These are phyloP conservation scores for Onychorhynchus coronatus DNA, from an alignment of 2,113 vertebrate genomes.

Conservation along the genomic window DNA sequence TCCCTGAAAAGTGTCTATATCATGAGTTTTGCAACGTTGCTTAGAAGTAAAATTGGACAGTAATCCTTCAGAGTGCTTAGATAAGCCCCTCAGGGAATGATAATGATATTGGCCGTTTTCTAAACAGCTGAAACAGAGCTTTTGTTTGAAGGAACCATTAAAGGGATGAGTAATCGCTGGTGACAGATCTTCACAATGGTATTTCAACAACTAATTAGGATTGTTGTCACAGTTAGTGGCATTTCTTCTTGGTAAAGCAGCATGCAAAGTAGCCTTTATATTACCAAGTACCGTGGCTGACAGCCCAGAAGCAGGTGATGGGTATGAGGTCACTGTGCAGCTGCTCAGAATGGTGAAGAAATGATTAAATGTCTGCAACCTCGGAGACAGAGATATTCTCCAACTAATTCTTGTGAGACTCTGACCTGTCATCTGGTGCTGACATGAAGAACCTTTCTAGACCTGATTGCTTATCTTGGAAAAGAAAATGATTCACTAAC, in stretches of 20 bases:
- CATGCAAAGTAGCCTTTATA: conserved; percentile 13
- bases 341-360: conserved; percentile 41
- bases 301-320: conserved; percentile 19
- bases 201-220: conserved; percentile 67
- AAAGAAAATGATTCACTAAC: background rate
- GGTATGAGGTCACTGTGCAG: conserved; percentile 34
- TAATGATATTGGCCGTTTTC: conserved; percentile 53
- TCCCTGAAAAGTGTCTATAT: conserved; percentile 13
- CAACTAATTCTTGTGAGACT: conserved; percentile 36
- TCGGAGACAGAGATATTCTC: conserved; percentile 4
- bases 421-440: background rate
- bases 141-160: conserved; percentile 46
- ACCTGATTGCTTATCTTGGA: background rate
- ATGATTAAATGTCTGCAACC: conserved; percentile 54
- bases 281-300: background rate
- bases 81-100: conserved; percentile 36
- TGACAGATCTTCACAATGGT: conserved; percentile 60
- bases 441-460: background rate
- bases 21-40: conserved; percentile 20
- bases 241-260: background rate
- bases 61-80: conserved; percentile 39
- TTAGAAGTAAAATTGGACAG: conserved; percentile 47
- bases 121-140: conserved; percentile 58
- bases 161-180: conserved; percentile 51
- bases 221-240: conserved; percentile 52